Percentiles rank a stretch among this genome's conserved stretches.
Conservation (phyloP, 2,113 vertebrate genomes). For the Centropus bengalensis region DNA sequence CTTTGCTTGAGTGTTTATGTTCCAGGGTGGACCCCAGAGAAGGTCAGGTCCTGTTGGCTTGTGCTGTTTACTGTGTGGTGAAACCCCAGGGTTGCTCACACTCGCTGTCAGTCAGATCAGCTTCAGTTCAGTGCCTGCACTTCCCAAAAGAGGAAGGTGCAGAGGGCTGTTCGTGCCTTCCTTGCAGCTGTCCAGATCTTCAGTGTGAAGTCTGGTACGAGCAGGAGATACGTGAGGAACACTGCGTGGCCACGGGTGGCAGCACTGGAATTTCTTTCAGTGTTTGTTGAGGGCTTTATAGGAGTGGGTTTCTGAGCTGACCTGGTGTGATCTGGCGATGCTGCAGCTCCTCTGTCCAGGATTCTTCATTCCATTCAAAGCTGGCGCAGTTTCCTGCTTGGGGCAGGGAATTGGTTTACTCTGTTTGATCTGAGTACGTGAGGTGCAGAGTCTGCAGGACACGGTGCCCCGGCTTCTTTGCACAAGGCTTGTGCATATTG, state of each 20-base stretch:
- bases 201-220: not conserved
- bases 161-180: not conserved
- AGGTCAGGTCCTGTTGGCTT: not conserved
- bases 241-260: not conserved
- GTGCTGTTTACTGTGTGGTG: not conserved
- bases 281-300: not conserved
- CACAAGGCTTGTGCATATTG: not conserved
- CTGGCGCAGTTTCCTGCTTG: not conserved
- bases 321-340: not conserved
- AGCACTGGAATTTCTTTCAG: not conserved
- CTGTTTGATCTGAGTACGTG: not conserved
- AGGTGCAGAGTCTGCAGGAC: not conserved
- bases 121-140: not conserved
- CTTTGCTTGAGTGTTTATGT: not conserved
- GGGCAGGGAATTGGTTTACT: not conserved
- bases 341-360: not conserved
- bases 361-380: not conserved
- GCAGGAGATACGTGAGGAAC: not conserved
- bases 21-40: not conserved
- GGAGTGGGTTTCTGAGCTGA: not conserved
- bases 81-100: not conserved
- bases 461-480: not conserved
- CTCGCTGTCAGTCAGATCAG: not conserved
- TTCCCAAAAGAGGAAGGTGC: not conserved
- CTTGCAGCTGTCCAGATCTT: not conserved